Percentiles rank a stretch among this genome's conserved stretches.
Evolutionary conservation across 2,888 invertebrate genomes (phyloP).

Genomic region (Neocrepidodera transversa): DNA sequence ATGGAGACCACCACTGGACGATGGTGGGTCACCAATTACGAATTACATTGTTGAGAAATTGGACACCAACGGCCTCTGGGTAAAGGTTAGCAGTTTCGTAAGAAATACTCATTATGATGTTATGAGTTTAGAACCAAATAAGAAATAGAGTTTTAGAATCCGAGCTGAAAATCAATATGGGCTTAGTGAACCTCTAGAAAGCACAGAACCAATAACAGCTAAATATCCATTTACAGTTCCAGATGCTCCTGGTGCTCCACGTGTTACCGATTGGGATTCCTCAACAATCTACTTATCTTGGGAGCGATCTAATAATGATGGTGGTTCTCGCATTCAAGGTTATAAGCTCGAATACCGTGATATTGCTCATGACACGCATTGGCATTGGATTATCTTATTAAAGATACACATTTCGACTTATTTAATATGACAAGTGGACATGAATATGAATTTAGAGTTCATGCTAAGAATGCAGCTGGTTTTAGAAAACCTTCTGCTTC

Average conservation of each 20-base stretch:
- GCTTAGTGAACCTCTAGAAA: slow-evolving; percentile 89
- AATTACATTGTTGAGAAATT: slow-evolving; percentile 96
- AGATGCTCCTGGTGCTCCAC: slow-evolving; percentile 88
- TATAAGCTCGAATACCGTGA: slow-evolving; percentile 92
- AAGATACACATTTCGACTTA: slow-evolving; percentile 83
- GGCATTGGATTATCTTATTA: slow-evolving; percentile 89
- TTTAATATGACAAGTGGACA: slow-evolving; percentile 86
- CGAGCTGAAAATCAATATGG: slow-evolving; percentile 99
- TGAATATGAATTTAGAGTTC: slow-evolving; percentile 97
- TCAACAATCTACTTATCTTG: slow-evolving; percentile 89
- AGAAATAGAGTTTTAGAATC: slow-evolving; percentile 93
- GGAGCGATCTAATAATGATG: slow-evolving; percentile 91
- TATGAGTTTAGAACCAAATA: slow-evolving; percentile 91
- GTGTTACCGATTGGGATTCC: slow-evolving; percentile 90
- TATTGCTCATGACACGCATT: slow-evolving; percentile 77
- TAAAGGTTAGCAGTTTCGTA: slow-evolving; percentile 89
- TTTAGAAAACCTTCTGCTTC: slow-evolving; percentile 91
- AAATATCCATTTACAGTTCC: slow-evolving; percentile 98
- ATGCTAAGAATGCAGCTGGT: slow-evolving; percentile 98
- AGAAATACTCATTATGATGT: slow-evolving; percentile 93
- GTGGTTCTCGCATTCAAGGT: slow-evolving; percentile 94
- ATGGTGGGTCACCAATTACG: slow-evolving; percentile 94
- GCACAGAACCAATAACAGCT: slow-evolving; percentile 87
- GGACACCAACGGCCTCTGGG: slow-evolving; percentile 86
- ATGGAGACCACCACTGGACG: slow-evolving; percentile 94